Conservation (phyloP, 1,140 invertebrate species). For the Drosophila baimaii region DNA sequence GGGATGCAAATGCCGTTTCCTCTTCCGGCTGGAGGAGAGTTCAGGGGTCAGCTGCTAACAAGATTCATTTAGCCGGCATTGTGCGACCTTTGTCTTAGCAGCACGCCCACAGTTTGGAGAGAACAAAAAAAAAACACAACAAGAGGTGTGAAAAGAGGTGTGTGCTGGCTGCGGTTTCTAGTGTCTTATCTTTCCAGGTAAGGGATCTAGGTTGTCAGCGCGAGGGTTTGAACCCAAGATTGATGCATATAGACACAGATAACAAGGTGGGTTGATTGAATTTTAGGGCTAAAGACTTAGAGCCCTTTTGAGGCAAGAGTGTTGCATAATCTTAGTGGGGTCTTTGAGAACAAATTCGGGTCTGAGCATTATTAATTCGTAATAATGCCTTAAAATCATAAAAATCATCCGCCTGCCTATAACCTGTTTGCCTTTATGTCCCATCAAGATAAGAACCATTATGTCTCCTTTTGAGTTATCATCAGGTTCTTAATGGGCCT, state of each 20-base stretch:
- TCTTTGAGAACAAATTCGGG: neutral
- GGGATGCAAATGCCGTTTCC: constrained; percentile 49
- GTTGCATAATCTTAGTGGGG: neutral
- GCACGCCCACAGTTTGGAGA: constrained; percentile 66
- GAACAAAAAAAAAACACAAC: constrained; percentile 1
- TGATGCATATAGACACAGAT: constrained; percentile 53
- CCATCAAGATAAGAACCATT: constrained; percentile 8
- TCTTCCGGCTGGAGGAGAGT: constrained; percentile 14
- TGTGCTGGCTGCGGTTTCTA: constrained; percentile 20
- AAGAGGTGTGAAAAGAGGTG: constrained; percentile 62
- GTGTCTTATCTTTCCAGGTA: constrained; percentile 59
- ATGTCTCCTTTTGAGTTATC: constrained; percentile 4
- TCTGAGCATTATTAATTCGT: neutral
- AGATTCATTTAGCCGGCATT: constrained; percentile 44
- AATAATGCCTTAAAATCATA: neutral
- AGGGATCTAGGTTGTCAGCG: constrained; percentile 44
- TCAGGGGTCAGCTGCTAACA: constrained; percentile 58
- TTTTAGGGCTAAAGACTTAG: constrained; percentile 21
- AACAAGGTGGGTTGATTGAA: constrained; percentile 31
- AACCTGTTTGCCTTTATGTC: constrained; percentile 7
- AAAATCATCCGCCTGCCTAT: neutral
- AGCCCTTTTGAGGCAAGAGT: neutral
- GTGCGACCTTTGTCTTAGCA: constrained; percentile 20
- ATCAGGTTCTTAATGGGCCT: constrained; percentile 12
- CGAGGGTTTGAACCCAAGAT: too few species aligned